phyloP scores from a whole-genome alignment of 2,797 vertebrate genomes.

The Myotis daubentonii region DNA sequence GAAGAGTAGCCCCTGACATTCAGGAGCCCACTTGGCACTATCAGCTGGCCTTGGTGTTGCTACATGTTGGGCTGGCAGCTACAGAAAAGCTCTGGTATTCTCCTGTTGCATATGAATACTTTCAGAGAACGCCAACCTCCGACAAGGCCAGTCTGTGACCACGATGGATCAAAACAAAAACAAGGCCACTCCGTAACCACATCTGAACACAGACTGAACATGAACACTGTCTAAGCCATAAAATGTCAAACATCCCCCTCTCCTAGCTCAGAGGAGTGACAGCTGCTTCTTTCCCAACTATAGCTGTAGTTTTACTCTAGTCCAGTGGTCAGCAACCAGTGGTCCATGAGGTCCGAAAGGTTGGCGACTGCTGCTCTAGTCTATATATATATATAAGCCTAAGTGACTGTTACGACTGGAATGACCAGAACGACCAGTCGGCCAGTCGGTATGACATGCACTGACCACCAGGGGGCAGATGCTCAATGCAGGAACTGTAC shows the following conservation, averaged over 20 bases:
- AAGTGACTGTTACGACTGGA: too few species aligned
- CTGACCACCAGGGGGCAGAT: too few species aligned
- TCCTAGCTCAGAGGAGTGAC: not conserved
- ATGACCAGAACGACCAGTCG: too few species aligned
- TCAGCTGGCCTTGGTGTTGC: not conserved
- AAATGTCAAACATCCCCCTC: not conserved
- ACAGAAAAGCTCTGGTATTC: not conserved
- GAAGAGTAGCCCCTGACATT: conserved; percentile 14
- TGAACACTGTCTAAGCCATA: conserved; percentile 14
- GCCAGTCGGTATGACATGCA: too few species aligned
- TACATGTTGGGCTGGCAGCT: not conserved
- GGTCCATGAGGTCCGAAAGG: too few species aligned
- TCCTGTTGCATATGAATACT: not conserved
- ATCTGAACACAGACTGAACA: conserved; percentile 20
- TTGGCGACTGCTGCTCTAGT: too few species aligned
- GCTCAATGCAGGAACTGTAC: too few species aligned
- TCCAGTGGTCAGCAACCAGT: not conserved
- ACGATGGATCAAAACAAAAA: not conserved
- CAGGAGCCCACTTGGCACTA: not conserved
- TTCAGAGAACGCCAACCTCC: not conserved
- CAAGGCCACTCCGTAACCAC: not conserved
- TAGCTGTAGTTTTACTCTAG: not conserved
- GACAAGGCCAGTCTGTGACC: not conserved
- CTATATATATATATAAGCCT: too few species aligned
- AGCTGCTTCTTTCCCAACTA: not conserved